These are phyloP conservation scores for Agrochola lychnidis DNA, from an alignment of 2,888 invertebrate genomes.

Conservation along the genomic window DNA sequence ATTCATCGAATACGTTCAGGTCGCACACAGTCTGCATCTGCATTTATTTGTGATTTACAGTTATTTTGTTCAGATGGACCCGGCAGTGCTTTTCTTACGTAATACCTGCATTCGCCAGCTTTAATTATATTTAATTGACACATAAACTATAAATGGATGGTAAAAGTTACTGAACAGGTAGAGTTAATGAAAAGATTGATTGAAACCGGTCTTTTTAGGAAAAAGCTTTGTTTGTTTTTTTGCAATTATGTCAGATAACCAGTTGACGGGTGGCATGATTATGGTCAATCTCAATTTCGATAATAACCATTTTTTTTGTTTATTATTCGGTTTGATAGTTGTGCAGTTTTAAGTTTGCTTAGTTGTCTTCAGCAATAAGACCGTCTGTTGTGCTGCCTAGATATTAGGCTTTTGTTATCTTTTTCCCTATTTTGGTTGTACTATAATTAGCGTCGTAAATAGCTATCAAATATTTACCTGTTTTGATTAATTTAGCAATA, in stretches of 20 bases:
- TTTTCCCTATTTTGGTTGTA: not conserved
- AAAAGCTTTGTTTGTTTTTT: conserved; percentile 24
- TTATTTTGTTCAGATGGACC: conserved; percentile 25
- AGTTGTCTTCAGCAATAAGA: not conserved
- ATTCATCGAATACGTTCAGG: conserved; percentile 39
- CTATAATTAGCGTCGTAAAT: too few species aligned
- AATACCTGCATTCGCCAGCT: conserved; percentile 12
- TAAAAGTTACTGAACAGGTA: conserved; percentile 31
- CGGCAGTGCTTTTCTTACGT: conserved; percentile 22
- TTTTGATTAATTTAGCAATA: too few species aligned
- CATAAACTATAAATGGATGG: not conserved
- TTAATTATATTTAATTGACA: conserved; percentile 23
- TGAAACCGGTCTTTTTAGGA: conserved; percentile 10
- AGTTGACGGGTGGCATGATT: not conserved
- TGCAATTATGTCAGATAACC: conserved; percentile 2
- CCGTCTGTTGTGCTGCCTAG: not conserved
- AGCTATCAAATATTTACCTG: too few species aligned
- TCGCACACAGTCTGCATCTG: conserved; percentile 48
- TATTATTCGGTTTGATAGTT: not conserved
- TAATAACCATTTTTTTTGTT: not conserved
- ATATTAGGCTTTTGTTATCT: not conserved
- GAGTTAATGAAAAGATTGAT: not conserved
- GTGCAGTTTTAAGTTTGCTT: too few species aligned
- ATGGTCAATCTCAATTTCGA: not conserved
- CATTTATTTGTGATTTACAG: conserved; percentile 26